phyloP scores from a whole-genome alignment of 2,113 vertebrate genomes.

The Amazona guildingii region DNA sequence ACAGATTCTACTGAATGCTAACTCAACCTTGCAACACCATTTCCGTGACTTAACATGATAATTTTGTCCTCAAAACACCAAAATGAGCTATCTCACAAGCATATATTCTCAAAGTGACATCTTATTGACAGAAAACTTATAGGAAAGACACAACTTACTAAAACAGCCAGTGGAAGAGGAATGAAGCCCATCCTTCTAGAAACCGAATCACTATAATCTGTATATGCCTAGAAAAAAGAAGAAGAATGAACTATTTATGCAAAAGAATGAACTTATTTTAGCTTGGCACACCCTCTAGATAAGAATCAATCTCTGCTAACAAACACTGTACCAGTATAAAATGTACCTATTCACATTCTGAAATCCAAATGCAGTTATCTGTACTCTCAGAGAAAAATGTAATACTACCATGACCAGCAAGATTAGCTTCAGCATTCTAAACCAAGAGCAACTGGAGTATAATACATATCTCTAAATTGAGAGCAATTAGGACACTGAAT shows the following conservation, averaged over 20 bases:
- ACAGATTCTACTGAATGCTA: not conserved
- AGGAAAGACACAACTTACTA: conserved; percentile 80
- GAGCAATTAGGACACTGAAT: conserved; percentile 28
- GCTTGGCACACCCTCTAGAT: not conserved
- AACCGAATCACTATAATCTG: conserved; percentile 97
- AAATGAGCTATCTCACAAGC: not conserved
- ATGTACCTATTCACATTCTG: not conserved
- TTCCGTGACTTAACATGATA: not conserved
- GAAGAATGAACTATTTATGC: not conserved
- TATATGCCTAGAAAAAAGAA: conserved; percentile 83
- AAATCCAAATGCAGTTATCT: conserved; percentile 12
- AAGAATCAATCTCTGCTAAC: not conserved
- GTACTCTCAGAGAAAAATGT: not conserved
- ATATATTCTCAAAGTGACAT: not conserved
- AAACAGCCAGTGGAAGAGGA: conserved; percentile 92
- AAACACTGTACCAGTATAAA: not conserved
- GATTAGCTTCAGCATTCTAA: conserved; percentile 16
- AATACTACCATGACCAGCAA: not conserved
- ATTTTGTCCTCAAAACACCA: not conserved
- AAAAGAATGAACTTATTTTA: conserved; percentile 14
- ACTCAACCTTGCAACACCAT: not conserved
- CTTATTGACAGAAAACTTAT: not conserved
- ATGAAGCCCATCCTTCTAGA: conserved; percentile 99
- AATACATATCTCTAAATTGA: conserved; percentile 12
- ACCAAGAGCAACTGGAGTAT: not conserved